These are phyloP conservation scores for Platysternon megacephalum DNA, from an alignment of 2,113 vertebrate species.

Conservation along the genomic window DNA sequence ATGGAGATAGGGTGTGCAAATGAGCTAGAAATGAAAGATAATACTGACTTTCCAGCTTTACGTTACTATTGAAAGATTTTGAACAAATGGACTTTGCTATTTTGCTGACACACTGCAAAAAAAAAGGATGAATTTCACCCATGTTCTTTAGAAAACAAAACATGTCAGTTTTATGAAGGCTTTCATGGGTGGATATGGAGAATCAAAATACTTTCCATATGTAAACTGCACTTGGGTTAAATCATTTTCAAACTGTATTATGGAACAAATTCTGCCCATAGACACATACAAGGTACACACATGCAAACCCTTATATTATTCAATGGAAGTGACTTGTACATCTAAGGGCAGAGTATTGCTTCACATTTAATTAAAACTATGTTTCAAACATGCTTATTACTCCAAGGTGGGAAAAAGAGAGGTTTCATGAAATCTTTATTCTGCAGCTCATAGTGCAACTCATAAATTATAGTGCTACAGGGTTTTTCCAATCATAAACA, in stretches of 20 bases:
- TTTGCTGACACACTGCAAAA: background rate
- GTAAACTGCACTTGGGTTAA: background rate
- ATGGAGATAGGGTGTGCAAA: background rate
- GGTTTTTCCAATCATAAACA: background rate
- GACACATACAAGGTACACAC: background rate
- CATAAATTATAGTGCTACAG: background rate
- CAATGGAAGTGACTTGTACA: background rate
- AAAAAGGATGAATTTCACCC: background rate
- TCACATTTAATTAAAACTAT: background rate
- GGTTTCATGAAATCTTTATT: background rate
- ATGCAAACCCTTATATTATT: background rate
- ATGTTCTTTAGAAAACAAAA: background rate
- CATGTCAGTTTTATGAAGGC: background rate
- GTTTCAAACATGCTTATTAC: background rate
- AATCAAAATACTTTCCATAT: background rate
- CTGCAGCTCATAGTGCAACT: background rate
- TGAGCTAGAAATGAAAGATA: background rate
- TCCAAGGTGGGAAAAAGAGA: background rate
- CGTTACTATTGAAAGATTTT: background rate
- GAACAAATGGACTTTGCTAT: background rate
- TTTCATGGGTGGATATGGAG: background rate
- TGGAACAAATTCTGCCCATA: background rate
- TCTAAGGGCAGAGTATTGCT: background rate
- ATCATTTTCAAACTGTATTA: background rate
- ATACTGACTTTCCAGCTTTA: background rate